Percentiles rank a stretch among this genome's conserved stretches.
Evolutionary conservation across 1,140 invertebrate species (phyloP).

Genomic region (Glossosoma conforme): DNA sequence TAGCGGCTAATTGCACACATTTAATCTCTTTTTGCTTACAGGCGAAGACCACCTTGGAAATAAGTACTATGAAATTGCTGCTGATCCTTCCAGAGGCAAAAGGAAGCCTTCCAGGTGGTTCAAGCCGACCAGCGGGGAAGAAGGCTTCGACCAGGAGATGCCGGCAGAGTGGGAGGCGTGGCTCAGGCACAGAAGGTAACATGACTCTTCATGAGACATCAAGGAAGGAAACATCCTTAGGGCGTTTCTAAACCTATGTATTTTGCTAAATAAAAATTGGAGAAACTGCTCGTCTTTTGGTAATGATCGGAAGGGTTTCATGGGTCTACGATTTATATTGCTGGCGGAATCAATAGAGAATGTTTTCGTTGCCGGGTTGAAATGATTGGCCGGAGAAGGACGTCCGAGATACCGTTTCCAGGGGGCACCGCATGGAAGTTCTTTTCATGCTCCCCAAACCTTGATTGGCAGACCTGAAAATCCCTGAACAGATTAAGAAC

Average conservation of each 20-base stretch:
- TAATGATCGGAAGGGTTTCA: too few species aligned
- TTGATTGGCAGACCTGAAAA: too few species aligned
- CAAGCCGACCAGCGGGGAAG: slow-evolving; percentile 55
- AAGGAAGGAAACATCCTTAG: not conserved
- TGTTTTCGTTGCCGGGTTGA: too few species aligned
- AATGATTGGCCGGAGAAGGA: too few species aligned
- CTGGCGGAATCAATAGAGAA: too few species aligned
- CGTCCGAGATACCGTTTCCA: too few species aligned
- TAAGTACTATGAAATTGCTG: slow-evolving; percentile 72
- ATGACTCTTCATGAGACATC: not conserved
- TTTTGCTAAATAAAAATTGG: slow-evolving; percentile 2
- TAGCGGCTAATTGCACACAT: not conserved
- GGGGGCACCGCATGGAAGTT: too few species aligned
- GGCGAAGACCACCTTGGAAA: slow-evolving; percentile 76
- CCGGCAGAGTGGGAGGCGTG: slow-evolving; percentile 82
- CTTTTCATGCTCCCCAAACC: too few species aligned
- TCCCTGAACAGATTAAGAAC: too few species aligned
- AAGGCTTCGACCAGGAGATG: slow-evolving; percentile 63
- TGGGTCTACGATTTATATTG: too few species aligned
- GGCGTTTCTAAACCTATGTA: not conserved
- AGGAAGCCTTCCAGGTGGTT: slow-evolving; percentile 65
- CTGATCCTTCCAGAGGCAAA: slow-evolving; percentile 54
- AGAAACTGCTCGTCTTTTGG: too few species aligned
- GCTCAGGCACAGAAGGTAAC: slow-evolving; percentile 63
- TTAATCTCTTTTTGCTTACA: slow-evolving; percentile 28